Conservation (phyloP, 2,113 vertebrate genomes). For the Acanthochromis polyacanthus region DNA sequence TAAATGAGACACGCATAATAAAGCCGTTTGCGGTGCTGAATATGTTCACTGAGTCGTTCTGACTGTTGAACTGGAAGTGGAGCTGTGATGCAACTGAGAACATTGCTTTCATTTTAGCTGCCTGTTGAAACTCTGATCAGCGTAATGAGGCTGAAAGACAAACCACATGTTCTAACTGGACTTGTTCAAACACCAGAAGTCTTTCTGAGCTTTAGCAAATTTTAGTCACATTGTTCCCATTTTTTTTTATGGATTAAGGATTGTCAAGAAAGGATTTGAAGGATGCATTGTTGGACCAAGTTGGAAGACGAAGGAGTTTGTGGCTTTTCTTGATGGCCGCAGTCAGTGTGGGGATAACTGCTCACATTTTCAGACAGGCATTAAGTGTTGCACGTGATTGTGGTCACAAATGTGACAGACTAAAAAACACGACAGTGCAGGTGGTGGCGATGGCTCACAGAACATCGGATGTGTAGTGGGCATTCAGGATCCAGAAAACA, state of each 20-base stretch:
- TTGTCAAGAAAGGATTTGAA: no score
- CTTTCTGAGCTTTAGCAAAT: background rate
- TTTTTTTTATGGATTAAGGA: background rate
- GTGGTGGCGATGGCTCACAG: no score
- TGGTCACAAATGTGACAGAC: background rate
- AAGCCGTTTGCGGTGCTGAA: background rate
- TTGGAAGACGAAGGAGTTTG: background rate
- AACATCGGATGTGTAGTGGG: no score
- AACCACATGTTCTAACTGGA: background rate
- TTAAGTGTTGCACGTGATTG: background rate
- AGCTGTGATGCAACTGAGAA: background rate
- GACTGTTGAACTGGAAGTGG: background rate
- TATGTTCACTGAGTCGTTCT: background rate
- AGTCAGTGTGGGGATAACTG: background rate
- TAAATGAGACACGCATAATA: background rate
- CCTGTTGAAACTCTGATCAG: background rate
- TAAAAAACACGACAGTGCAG: no score
- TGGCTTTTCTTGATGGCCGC: background rate
- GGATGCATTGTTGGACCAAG: background rate
- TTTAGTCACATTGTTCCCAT: background rate
- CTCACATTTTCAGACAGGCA: background rate
- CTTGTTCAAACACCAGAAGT: background rate
- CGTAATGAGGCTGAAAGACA: background rate
- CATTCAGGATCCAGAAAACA: no score
- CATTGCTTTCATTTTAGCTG: background rate